Base-by-base conservation (phyloP, 2,797 vertebrate species). In the Garrulus glandarius region DNA sequence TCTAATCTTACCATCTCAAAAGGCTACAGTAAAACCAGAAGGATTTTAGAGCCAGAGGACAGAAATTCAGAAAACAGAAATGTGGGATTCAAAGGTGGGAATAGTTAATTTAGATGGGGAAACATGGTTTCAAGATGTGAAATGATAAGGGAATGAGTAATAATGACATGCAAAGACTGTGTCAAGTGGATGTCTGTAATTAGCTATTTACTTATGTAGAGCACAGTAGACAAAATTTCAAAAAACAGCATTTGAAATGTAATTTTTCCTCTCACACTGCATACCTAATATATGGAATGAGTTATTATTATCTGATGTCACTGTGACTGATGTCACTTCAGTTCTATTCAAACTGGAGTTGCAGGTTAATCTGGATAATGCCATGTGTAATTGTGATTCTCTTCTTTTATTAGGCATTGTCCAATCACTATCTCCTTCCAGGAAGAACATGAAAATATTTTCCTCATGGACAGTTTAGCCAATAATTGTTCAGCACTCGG, bases 1-100 rank as follows among this genome's bases (percentile, higher is more conserved):
- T 90, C 92, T 94, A 86, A 90, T 95, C 79, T 92, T 92, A 37
- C 69, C 49, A n/a, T 79, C 76, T 96, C 70, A 63, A 86, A 95
- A 95, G 26, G 21, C 37, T 76, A 46, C 65, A 43, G 47, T 52
- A 70, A 87, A 92, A 52, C 0, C 29, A 71, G 24, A 74, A 83
- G 34, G 34, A 84, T 36, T 57, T 84, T 32, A 86, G 76, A 92
- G n/a, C 7, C 34, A 49, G 44, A 76, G 36, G 72, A 60, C 32
- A 69, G 72, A 88, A 91, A 91, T 65, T 84, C 0, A 0, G 34
- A 61, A 68, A 91, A 21, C 3, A 85, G 30, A 78, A 61, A 84
- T 19, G 17, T 47, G 8, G 11, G 16, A 60, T 92, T 74, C n/a
- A 68, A 49, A 78, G 27, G 5, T 14, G 70, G 29, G 16, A 78